phyloP scores from a whole-genome alignment of 2,888 invertebrate genomes.

The Smittia sp. region DNA sequence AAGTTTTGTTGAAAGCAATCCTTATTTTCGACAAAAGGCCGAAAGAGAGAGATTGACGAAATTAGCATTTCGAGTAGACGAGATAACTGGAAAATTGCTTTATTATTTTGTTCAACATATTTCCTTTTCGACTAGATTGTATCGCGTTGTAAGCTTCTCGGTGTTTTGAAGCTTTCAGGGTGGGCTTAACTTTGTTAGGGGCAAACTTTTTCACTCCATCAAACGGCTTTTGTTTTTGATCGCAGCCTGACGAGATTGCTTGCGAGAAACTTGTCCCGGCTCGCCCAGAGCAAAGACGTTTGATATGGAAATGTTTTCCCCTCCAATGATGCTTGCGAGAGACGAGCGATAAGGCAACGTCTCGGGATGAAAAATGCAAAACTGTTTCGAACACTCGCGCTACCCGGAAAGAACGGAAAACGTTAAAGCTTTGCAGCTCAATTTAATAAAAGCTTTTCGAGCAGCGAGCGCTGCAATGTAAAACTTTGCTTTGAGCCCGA shows the following conservation, averaged over 20 bases:
- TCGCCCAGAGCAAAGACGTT: background rate
- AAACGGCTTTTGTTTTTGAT: background rate
- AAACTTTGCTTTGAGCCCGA: too few species aligned
- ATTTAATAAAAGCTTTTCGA: too few species aligned
- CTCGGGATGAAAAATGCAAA: too few species aligned
- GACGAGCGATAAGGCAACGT: too few species aligned
- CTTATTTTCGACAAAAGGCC: too few species aligned
- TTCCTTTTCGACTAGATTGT: background rate
- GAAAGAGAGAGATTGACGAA: background rate
- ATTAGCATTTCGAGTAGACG: background rate
- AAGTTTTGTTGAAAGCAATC: too few species aligned
- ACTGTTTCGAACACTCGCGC: too few species aligned
- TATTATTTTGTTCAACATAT: background rate
- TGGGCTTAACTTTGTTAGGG: background rate
- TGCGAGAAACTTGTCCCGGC: background rate
- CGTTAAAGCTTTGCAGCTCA: too few species aligned
- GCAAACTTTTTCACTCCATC: constrained; percentile 7
- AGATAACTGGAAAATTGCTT: constrained; percentile 12
- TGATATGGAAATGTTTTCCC: constrained; percentile 14
- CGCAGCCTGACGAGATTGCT: background rate
- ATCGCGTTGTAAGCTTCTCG: background rate
- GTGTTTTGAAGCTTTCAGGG: background rate
- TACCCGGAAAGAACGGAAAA: too few species aligned
- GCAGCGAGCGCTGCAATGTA: too few species aligned
- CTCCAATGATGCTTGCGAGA: background rate